Evolutionary conservation across 1,140 invertebrate genomes (phyloP), one percentile per base, ranked within the genome.

Genomic region (Eriosoma lanigerum): DNA sequence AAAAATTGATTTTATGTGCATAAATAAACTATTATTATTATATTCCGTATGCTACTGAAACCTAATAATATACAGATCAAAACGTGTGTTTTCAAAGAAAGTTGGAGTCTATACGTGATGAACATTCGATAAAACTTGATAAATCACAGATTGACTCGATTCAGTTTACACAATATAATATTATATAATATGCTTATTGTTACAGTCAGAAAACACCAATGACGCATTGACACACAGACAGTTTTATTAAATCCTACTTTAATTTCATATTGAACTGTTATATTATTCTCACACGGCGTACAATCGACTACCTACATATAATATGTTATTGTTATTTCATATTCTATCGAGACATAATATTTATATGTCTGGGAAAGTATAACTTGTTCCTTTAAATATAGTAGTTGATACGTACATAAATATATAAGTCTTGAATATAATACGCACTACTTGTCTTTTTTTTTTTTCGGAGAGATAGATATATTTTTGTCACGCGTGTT

Each of bases 11-110:
- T n/a, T n/a, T n/a, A n/a, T n/a, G n/a, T n/a, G n/a, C n/a, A n/a
- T n/a, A n/a, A 62, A 24, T 62, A 62, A 62, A 24, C 24, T 24
- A 9, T 24, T 24, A 62, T 26, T 62, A 29, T 26, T 62, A 62
- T 62, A 26, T 62, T 62, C 58, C 26, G 58, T 62, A 62, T 62
- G n/a, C n/a, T 15, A 62, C 58, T 29, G 58, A 62, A 62, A 17
- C 26, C 24, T 17, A 62, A n/a, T n/a, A n/a, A n/a, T n/a, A n/a
- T n/a, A n/a, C n/a, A n/a, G n/a, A n/a, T n/a, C n/a, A n/a, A 24
- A 19, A 24, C 15, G 26, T 15, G 58, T 62, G 58, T 62, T 62
- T 62, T 24, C 58, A 9, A 62, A 62, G 58, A 62, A 62, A 62
- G 58, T 62, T 62, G 58, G n/a, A n/a, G n/a, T 29, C 17, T 62